phyloP scores from a whole-genome alignment of 2,113 vertebrate genomes.

The Setophaga kirtlandii region DNA sequence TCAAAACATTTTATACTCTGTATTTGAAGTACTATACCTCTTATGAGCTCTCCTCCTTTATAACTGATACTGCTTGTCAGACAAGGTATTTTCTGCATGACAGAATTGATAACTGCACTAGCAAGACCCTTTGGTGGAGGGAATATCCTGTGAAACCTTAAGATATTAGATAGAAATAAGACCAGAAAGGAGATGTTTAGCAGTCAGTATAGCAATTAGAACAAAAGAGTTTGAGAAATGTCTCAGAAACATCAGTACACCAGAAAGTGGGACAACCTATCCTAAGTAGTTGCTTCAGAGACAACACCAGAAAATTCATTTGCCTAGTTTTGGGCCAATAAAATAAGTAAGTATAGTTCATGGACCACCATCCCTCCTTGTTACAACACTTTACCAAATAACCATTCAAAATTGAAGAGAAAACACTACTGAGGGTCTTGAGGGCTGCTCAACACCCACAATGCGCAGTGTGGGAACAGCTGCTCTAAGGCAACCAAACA shows the following conservation, averaged over 20 bases:
- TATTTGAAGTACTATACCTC: background rate
- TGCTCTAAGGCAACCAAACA: background rate
- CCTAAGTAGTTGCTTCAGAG: background rate
- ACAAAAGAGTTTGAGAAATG: background rate
- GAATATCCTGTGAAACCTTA: background rate
- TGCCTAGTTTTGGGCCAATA: background rate
- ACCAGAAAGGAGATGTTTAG: background rate
- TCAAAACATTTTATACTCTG: background rate
- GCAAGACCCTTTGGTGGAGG: background rate
- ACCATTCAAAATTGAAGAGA: background rate
- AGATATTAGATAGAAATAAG: background rate
- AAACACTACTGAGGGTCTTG: background rate
- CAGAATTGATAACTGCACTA: background rate
- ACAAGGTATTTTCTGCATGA: background rate
- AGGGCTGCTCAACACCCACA: background rate
- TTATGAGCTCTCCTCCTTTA: background rate
- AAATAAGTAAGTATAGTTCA: background rate
- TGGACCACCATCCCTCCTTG: accelerated
- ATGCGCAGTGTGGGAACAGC: background rate
- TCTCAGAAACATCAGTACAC: background rate
- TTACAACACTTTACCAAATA: background rate
- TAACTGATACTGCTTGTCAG: background rate
- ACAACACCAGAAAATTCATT: background rate
- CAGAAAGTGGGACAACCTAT: background rate
- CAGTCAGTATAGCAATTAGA: background rate